These are phyloP conservation scores for Cyprinus carpio DNA, from an alignment of 2,113 vertebrate species.

Conservation along the genomic window DNA sequence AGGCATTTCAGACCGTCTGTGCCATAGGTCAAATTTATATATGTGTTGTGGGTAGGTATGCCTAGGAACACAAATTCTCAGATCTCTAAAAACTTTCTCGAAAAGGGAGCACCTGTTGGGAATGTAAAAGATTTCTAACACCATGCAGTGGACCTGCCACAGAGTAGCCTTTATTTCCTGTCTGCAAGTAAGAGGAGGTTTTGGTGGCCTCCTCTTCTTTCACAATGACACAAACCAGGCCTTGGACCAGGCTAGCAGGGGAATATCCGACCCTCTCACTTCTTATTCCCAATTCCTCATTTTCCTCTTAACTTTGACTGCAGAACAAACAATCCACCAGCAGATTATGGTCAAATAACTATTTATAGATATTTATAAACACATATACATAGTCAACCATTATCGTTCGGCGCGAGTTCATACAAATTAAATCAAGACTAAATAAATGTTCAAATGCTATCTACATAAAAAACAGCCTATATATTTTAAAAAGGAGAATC, in stretches of 20 bases:
- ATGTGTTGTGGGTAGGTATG: neutral
- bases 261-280: conserved; percentile 78
- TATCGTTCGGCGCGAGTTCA: neutral
- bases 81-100: conserved; percentile 44
- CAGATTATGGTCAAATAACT: conserved; percentile 58
- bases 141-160: conserved; percentile 58
- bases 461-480: neutral
- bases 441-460: neutral
- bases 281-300: conserved; percentile 85
- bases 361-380: conserved; percentile 63
- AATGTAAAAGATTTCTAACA: conserved; percentile 55
- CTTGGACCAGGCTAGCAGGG: conserved; percentile 61
- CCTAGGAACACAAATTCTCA: conserved; percentile 39
- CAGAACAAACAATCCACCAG: conserved; percentile 62
- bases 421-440: neutral
- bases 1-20: neutral
- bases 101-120: conserved; percentile 51
- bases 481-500: neutral
- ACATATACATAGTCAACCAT: conserved; percentile 29
- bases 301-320: conserved; percentile 63
- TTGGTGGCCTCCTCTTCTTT: conserved; percentile 76
- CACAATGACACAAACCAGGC: conserved; percentile 74
- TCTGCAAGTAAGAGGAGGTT: conserved; percentile 69
- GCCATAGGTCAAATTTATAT: neutral
- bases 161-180: conserved; percentile 66